phyloP scores from a whole-genome alignment of 2,113 vertebrate species.

The Lepus europaeus region DNA sequence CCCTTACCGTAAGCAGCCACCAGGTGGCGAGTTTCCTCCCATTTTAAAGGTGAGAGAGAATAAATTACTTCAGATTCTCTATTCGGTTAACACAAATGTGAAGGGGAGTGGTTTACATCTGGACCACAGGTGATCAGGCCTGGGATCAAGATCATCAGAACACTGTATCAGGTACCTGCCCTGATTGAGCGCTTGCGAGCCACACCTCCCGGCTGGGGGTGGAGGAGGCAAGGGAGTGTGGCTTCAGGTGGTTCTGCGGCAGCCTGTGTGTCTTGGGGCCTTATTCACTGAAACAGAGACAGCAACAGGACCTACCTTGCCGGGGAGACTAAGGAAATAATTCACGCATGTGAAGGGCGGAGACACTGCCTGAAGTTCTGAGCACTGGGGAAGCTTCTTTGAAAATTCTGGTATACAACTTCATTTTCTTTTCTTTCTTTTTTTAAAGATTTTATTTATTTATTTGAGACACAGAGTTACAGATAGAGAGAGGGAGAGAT shows the following conservation, averaged over 20 bases:
- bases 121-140: neutral
- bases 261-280: neutral
- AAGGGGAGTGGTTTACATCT: neutral
- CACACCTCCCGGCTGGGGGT: no score
- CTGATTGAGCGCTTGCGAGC: neutral
- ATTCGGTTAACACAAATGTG: neutral
- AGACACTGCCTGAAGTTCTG: neutral
- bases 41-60: neutral
- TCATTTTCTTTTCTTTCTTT: neutral
- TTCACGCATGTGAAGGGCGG: neutral
- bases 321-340: neutral
- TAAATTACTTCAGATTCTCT: neutral
- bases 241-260: neutral
- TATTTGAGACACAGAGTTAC: no score
- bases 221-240: neutral
- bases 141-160: neutral
- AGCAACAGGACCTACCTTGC: neutral
- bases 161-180: neutral
- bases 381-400: neutral
- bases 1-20: constrained; percentile 44
- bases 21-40: constrained; percentile 70
- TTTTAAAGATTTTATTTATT: no score
- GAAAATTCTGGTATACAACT: neutral
- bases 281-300: neutral
- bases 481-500: no score